Evolutionary conservation across 1,140 invertebrate genomes (phyloP).

Genomic region (Drosophila ficusphila): DNA sequence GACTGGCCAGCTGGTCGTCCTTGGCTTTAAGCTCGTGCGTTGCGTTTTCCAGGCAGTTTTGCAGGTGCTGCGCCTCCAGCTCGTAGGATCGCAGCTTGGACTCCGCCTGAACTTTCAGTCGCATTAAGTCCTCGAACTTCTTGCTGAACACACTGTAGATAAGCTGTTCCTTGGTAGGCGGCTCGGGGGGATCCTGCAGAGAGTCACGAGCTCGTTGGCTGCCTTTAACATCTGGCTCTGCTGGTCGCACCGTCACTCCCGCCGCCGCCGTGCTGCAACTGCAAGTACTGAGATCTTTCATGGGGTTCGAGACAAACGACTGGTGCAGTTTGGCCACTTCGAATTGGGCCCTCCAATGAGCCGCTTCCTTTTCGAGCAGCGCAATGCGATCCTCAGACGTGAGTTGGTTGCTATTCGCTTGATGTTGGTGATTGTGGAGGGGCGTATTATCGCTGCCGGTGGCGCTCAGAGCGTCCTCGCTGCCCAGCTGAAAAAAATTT

Average conservation of each 20-base stretch:
- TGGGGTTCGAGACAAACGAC: conserved; percentile 56
- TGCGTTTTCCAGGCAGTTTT: conserved; percentile 78
- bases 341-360: conserved; percentile 86
- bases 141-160: conserved; percentile 75
- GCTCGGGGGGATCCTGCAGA: conserved; percentile 52
- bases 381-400: conserved; percentile 73
- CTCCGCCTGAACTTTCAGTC: conserved; percentile 70
- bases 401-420: conserved; percentile 24
- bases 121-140: conserved; percentile 77
- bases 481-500: conserved; percentile 85
- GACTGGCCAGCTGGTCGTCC: conserved; percentile 85
- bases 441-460: conserved; percentile 80
- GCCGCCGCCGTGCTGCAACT: conserved; percentile 77
- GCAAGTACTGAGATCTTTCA: conserved; percentile 60
- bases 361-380: conserved; percentile 86
- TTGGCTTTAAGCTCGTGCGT: conserved; percentile 80
- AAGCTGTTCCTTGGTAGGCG: conserved; percentile 71
- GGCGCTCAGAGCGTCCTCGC: conserved; percentile 86
- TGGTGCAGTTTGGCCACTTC: conserved; percentile 85
- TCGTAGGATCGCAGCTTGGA: conserved; percentile 69
- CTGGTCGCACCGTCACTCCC: conserved; percentile 60
- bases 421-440: conserved; percentile 53
- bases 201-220: conserved; percentile 55
- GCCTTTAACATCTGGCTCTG: conserved; percentile 40
- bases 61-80: conserved; percentile 70